Evolutionary conservation across 2,797 vertebrate species (phyloP), one percentile per base, ranked within the genome.

Genomic region (Mormyrus proboscirostris): DNA sequence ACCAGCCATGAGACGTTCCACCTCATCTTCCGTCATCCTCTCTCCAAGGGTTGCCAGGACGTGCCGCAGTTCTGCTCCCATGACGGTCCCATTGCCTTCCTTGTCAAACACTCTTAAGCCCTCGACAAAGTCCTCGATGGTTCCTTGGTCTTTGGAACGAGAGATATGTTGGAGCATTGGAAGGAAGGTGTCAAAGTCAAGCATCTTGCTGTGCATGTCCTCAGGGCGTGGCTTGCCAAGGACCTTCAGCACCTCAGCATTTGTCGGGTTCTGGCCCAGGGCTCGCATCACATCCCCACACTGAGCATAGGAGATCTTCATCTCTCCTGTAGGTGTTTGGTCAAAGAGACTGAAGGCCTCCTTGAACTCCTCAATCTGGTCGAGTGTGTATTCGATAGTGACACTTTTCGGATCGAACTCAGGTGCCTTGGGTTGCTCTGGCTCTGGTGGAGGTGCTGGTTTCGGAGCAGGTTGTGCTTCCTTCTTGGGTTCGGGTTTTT

Each of bases 41-140:
- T 98, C 97, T 3, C 98, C 98, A 92, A 99, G 96, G 0, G 98
- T 99, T 91, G 97, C 97, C 33, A 99, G 96, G 84, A 99, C 98
- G 0, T 99, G 98, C 87, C 98, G 96, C 1, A 99, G 96, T 94
- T 99, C 98, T 0, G 98, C 98, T 0, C 98, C 98, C 98, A 99
- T 99, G 89, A 99, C 97, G 0, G 98, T 99, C 90, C 98, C 98
- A 0, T 99, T 99, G 88, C 98, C 98, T 92, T 99, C 98, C 93
- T 99, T 99, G 95, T 99, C 98, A 0, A 99, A 99, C 29, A 99
- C 98, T 0, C 98, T 95, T 88, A 99, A 95, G 19, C 98, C 98
- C 93, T 99, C 98, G 92, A 99, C 98, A 0, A 99, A 99, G 95
- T 99, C 98, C 92, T 99, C 98, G 0, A 97, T 97, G 91, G 94